Base-by-base conservation (phyloP, 2,113 vertebrate genomes). In the Oncorhynchus keta region DNA sequence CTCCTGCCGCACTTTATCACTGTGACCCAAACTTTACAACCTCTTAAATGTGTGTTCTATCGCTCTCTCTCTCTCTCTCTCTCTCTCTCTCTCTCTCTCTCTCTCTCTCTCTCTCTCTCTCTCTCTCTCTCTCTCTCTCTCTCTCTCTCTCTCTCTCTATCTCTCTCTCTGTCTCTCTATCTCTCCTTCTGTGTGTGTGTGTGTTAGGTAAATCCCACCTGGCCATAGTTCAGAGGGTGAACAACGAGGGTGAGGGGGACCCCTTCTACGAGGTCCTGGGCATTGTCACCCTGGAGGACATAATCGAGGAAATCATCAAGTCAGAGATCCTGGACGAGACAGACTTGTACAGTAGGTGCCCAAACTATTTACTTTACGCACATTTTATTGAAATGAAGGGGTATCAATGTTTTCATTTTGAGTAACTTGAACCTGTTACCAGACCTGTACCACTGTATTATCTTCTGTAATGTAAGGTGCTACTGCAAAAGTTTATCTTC, bases 261-360 rank as follows among this genome's bases (percentile, higher is more conserved):
- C 98, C 98, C 20, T 99, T 99, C 92, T 99, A 99, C 81, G 98
- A 99, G 94, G 98, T 99, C 76, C 94, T 99, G 88, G 98, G 98
- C 79, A 98, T 99, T 74, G 95, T 99, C 91, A 99, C 98, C 72
- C 92, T 99, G 91, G 98, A 99, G 95, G 98, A 99, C 78, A 95
- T 99, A 70, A 99, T 99, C 82, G 98, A 99, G 95, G 98, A 99
- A 90, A 99, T 99, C 92, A 99, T 99, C 95, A 99, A 99, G 73
- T 99, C 98, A 48, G 98, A 99, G 92, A 99, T 99, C 89, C 93
- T 99, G 91, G 98, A 99, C 77, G 98, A 99, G 93, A 99, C 98
- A 70, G 98, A 99, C 92, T 92, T 99, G 81, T 99, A 99, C 94
- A 99, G 98, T 99, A 94, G 81, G 93, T 93, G 82, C 35, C 67